A percentile compares a stretch with the other conserved stretches of the same genome.
These are phyloP conservation scores for Rhabditoides inermis DNA, from an alignment of 2,888 invertebrate genomes.

Conservation along the genomic window DNA sequence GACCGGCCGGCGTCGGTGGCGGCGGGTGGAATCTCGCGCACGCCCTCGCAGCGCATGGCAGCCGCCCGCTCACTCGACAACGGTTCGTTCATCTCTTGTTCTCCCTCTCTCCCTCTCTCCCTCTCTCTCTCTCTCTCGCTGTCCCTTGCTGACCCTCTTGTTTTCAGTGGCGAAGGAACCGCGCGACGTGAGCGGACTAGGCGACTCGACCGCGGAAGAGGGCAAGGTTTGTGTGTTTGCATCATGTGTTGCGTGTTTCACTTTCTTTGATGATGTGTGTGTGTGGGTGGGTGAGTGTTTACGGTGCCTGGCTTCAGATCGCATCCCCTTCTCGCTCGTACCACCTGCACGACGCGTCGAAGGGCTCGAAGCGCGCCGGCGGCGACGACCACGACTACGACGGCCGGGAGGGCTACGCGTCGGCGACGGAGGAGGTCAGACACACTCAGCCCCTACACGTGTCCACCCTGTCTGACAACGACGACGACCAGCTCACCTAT, in stretches of 20 bases:
- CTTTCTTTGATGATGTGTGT: no score
- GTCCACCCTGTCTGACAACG: background rate
- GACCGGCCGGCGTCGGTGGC: slow-evolving; percentile 52
- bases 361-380: background rate
- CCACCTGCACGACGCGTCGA: background rate
- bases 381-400: background rate
- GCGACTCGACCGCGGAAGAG: no score
- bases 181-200: no score
- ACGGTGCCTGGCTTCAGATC: no score
- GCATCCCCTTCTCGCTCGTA: slow-evolving; percentile 1
- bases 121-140: slow-evolving; percentile 1
- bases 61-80: background rate
- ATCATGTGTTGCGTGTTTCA: no score
- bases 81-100: background rate
- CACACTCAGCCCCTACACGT: no score
- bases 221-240: no score
- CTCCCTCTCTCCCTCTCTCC: slow-evolving; percentile 8
- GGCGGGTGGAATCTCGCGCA: no score
- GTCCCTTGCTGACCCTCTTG: slow-evolving; percentile 3
- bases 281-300: no score
- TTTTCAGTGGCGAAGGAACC: background rate
- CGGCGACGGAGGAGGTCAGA: no score
- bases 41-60: no score
- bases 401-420: no score
- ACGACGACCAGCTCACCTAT: slow-evolving; percentile 19